Base-by-base conservation (phyloP, 2,113 vertebrate genomes). In the Apeltes quadracus region DNA sequence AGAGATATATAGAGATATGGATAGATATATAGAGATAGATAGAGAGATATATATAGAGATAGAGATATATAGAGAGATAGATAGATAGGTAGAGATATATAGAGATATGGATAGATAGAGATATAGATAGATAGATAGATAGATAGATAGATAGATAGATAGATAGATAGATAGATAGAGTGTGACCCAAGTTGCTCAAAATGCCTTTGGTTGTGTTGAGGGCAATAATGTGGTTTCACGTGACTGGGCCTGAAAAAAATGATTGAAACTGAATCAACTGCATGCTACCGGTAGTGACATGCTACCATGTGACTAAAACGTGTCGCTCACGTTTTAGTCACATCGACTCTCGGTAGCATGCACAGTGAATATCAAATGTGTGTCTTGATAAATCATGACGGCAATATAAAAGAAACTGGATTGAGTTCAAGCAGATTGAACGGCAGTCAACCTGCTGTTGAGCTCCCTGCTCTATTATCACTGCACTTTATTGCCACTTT, bases 331-430 rank as follows among this genome's bases (percentile, higher is more conserved):
- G 34, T 75, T 65, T 56, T 41, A 58, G 29, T 29, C 61, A 67
- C 27, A 36, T 63, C 10, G 43, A 75, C 67, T 41, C 48, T 54
- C 39, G 3, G 9, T 5, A 56, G 61, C 61, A 74, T 55, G 41
- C 34, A 51, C 16, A 34, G 59, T 75, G 41, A 69, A 78, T 66
- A 79, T 62, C 44, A 39, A 27, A 81, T 67, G 73, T 43, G 39
- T 76, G 70, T 32, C 39, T 69, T 72, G 55, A 74, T 5, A 43
- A 80, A 78, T 62, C 23, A 75, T 13, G 46, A 56, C 53, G 23
- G 51, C 59, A 46, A 25, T 50, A 68, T 48, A 29, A 25, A 39
- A 41, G 25, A 41, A 65, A 57, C 38, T 63, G 76, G 53, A 87
- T 56, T 46, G 63, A 57, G 64, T 16, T 41, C 29, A 59, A 55